Evolutionary conservation across 2,888 invertebrate genomes (phyloP), one percentile per base, ranked within the genome.

Genomic region (Synergus itoensis): DNA sequence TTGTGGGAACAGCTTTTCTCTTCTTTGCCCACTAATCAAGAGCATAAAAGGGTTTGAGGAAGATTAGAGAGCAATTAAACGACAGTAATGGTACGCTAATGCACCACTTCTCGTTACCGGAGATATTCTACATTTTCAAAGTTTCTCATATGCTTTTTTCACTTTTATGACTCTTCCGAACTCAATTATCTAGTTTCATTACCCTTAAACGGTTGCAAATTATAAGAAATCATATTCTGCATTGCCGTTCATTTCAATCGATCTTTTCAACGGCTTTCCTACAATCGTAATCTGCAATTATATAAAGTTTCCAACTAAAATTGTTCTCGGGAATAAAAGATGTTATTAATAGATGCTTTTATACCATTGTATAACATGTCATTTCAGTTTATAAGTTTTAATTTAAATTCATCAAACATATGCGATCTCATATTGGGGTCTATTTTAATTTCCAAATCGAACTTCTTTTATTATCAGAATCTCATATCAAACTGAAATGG

Each of bases 171-270:
- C 63, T 40, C 82, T 62, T 79, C 77, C 48, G 53, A 28, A 62
- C 64, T 75, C 76, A 82, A 81, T 82, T 82, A 82, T 79, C 79
- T 73, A 60, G 57, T 75, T 79, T 80, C 80, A 79, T 82, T 82
- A 80, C 78, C 28, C n/a, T 48, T 69, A 69, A 45, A 21, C 16
- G 21, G 69, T 48, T 69, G 45, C 28, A 69, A 43, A 69, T 36
- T 36, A 36, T 8, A 45, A 48, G 28, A 69, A 48, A 69, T 69
- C 28, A 45, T 69, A 69, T 69, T 69, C 69, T 28, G 16, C 14
- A 48, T 45, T 69, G 45, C 28, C 28, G 69, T 48, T 69, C 45
- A 43, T 48, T 48, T 48, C 45, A 69, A 69, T 43, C 21, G 18
- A 69, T 43, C 16, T 18, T 48, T 69, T 69, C 45, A 48, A 45